Evolutionary conservation across 2,113 vertebrate species (phyloP), one percentile per base, ranked within the genome.

Genomic region (Catagonus wagneri): DNA sequence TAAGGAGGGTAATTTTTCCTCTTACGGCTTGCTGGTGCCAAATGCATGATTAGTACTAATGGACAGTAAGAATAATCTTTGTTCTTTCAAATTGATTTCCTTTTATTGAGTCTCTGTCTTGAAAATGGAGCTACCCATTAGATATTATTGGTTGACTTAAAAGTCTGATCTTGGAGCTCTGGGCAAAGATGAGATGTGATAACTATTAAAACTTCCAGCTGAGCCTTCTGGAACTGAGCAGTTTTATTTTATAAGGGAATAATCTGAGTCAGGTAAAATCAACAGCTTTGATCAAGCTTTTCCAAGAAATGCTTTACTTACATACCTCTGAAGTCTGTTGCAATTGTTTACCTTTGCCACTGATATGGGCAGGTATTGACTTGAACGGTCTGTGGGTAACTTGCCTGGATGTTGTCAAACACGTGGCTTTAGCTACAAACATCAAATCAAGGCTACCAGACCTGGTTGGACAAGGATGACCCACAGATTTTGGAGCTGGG

Each of bases 331-430:
- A 54, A 88, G 90, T 94, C n/a, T 85, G 52, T 61, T 92, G 61
- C 90, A 88, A 91, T n/a, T 83, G 39, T 86, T 95, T 85, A 54
- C 93, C 56, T 92, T 90, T 95, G 63, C 27, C 79, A 91, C n/a
- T n/a, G 34, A 44, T 1, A 71, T n/a, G 50, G 56, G 25, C 89
- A 95, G 90, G 95, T 60, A 72, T 7, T 27, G 32, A 95, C 69
- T 78, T 85, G 88, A 72, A 78, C 15, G 6, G 6, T n/a, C 22
- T 92, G 60, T 32, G 65, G 56, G 61, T 89, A 79, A 95, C 66
- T 89, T 23, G 39, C 32, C 52, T 75, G 39, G 10, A 84, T 32
- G 68, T 17, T 69, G 63, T 83, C 85, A 81, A 79, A 44, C 89
- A 83, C 17, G 3, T 36, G 36, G 74, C 56, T 39, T 15, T 0